Evolutionary conservation across 2,888 invertebrate species (phyloP).

Genomic region (Dendrolimus houi): DNA sequence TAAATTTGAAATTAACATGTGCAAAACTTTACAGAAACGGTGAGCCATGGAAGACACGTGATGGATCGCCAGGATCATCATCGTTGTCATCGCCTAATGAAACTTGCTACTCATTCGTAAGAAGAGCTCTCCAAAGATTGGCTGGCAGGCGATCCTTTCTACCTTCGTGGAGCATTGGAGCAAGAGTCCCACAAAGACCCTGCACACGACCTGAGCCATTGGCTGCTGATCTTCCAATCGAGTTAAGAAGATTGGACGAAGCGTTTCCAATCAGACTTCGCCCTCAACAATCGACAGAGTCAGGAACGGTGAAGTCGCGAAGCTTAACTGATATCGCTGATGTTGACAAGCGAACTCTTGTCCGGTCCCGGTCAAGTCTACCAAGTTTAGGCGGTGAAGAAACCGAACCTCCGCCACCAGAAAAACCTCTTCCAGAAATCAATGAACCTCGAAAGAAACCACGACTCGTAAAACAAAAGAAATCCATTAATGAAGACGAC

Average conservation of each 20-base stretch:
- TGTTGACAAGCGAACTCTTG: conserved; percentile 81
- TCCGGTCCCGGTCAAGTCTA: conserved; percentile 85
- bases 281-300: conserved; percentile 73
- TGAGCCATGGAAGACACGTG: conserved; percentile 67
- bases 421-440: conserved; percentile 39
- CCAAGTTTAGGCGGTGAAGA: conserved; percentile 78
- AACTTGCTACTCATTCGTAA: conserved; percentile 95
- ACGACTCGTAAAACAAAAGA: conserved; percentile 89
- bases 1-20: conserved; percentile 3
- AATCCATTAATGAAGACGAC: conserved; percentile 86
- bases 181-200: conserved; percentile 45
- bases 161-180: conserved; percentile 82
- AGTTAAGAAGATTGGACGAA: conserved; percentile 84
- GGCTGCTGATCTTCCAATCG: conserved; percentile 89
- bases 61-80: conserved; percentile 86
- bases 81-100: conserved; percentile 94
- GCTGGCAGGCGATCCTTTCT: conserved; percentile 86
- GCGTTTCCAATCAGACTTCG: conserved; percentile 66
- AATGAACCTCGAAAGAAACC: conserved; percentile 80
- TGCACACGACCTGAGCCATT: conserved; percentile 86
- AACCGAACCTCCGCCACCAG: conserved; percentile 34
- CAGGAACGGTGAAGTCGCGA: conserved; percentile 84
- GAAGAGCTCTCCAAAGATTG: conserved; percentile 90
- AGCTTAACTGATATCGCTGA: conserved; percentile 90
- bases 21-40: conserved; percentile 33